Evolutionary conservation across 2,113 vertebrate species (phyloP).

Genomic region (Synodontis membranacea): DNA sequence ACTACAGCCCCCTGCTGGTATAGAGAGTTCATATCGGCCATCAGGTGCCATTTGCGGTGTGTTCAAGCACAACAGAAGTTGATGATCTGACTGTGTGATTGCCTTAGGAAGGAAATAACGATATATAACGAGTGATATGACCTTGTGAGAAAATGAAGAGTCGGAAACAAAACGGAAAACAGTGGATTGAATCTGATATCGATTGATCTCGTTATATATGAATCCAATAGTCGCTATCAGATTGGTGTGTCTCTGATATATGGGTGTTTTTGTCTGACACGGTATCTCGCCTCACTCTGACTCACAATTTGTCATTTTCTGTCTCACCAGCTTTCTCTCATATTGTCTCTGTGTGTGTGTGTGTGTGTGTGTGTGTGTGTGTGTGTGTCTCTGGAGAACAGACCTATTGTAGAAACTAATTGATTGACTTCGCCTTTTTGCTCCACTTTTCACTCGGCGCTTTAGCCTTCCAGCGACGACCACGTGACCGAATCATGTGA

Average conservation of each 20-base stretch:
- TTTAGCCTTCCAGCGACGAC: conserved; percentile 66
- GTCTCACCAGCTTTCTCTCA: not conserved
- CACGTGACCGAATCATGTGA: conserved; percentile 41
- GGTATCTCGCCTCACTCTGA: not conserved
- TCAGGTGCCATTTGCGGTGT: not conserved
- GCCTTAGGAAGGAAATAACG: not conserved
- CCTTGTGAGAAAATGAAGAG: not conserved
- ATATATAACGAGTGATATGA: not conserved
- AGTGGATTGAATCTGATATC: not conserved
- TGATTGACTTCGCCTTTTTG: conserved; percentile 66
- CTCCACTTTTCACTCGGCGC: conserved; percentile 64
- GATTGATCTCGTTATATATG: not conserved
- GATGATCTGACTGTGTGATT: not conserved
- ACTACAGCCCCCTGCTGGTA: conserved; percentile 4
- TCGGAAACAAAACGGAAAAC: not conserved
- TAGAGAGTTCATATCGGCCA: not conserved
- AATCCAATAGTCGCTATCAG: not conserved
- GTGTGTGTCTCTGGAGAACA: conserved; percentile 20
- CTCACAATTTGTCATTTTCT: conserved; percentile 11
- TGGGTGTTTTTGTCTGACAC: not conserved
- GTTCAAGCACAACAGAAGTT: not conserved
- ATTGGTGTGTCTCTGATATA: not conserved
- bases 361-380: not conserved
- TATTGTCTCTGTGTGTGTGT: conserved; percentile 4
- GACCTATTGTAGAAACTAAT: conserved; percentile 63